Percentiles rank a stretch among this genome's conserved stretches.
These are phyloP conservation scores for Laticauda laticaudata DNA, from an alignment of 2,113 vertebrate species.

Conservation along the genomic window DNA sequence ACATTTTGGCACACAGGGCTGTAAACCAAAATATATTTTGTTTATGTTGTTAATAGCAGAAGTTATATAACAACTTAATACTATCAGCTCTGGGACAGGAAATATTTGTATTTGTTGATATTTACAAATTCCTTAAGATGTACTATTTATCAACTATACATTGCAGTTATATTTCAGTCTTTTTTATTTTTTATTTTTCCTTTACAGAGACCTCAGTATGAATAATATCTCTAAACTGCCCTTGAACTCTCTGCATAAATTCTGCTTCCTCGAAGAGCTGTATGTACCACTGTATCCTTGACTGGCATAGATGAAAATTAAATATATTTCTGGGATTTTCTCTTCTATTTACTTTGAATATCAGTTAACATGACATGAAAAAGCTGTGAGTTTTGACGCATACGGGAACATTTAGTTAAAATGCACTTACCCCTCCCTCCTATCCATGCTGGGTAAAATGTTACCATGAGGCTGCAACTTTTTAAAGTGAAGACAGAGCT, in stretches of 20 bases:
- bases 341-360: constrained; percentile 70
- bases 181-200: constrained; percentile 68
- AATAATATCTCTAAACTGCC: constrained; percentile 88
- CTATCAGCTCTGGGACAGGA: constrained; percentile 52
- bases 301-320: constrained; percentile 49
- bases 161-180: constrained; percentile 44
- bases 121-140: constrained; percentile 61
- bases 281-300: constrained; percentile 74
- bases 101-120: constrained; percentile 42
- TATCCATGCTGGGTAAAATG: constrained; percentile 26
- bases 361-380: constrained; percentile 70
- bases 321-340: constrained; percentile 66
- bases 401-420: constrained; percentile 73
- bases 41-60: not conserved
- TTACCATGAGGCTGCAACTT: constrained; percentile 72
- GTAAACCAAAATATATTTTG: not conserved
- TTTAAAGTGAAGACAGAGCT: constrained; percentile 71
- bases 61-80: constrained; percentile 33
- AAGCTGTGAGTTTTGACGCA: constrained; percentile 73
- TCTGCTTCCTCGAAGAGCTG: constrained; percentile 93
- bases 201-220: constrained; percentile 91
- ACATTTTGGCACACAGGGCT: not conserved
- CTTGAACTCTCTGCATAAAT: constrained; percentile 74
- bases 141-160: constrained; percentile 68
- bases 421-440: constrained; percentile 60